These are phyloP conservation scores for Incurvaria masculella DNA, from an alignment of 2,888 invertebrate species.

Conservation along the genomic window DNA sequence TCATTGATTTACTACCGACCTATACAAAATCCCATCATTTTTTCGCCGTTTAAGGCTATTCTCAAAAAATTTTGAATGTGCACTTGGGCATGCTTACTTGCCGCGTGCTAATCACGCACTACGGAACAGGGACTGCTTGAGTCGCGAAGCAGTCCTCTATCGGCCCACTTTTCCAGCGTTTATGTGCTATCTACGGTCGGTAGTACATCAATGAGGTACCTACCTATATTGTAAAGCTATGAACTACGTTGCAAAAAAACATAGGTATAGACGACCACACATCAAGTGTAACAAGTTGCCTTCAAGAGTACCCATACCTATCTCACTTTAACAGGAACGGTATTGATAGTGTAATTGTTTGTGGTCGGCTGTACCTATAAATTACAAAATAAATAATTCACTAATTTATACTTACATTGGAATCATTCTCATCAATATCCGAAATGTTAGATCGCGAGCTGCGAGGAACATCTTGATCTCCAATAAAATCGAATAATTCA, in stretches of 20 bases:
- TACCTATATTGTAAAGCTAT: conserved; percentile 7
- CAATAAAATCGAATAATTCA: conserved; percentile 16
- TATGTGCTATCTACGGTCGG: no score
- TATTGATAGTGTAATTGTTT: no score
- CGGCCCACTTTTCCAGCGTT: no score
- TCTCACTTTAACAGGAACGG: conserved; percentile 5
- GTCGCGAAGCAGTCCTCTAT: no score
- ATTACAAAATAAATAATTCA: conserved; percentile 5
- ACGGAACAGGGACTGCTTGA: no score
- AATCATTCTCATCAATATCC: conserved; percentile 9
- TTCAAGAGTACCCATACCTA: conserved; percentile 4
- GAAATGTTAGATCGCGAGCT: conserved; percentile 6
- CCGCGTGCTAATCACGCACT: no score
- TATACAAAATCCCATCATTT: no score
- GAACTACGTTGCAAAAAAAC: conserved; percentile 4
- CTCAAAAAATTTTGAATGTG: no score
- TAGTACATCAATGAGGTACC: no score
- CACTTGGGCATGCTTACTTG: no score
- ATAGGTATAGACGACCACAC: conserved; percentile 6
- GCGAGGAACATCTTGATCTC: conserved; percentile 9
- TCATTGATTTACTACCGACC: no score
- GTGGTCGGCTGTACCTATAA: conserved; percentile 3
- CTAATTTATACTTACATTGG: conserved; percentile 7
- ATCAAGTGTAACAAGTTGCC: conserved; percentile 6
- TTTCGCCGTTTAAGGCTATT: no score